Base-by-base conservation (phyloP, 2,797 vertebrate species). In the Acomys russatus region DNA sequence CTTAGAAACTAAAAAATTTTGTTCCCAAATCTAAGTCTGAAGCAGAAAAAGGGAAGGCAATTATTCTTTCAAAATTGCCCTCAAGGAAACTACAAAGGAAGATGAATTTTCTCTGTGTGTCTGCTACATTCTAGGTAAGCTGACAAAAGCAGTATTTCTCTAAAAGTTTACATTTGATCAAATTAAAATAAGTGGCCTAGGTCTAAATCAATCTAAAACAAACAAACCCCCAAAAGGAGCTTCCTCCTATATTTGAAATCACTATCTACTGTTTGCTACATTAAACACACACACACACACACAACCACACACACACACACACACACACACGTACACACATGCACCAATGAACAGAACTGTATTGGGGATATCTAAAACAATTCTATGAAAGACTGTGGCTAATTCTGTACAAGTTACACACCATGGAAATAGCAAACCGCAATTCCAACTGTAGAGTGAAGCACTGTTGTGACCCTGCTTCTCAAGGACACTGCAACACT, bases 21-120 rank as follows among this genome's bases (percentile, higher is more conserved):
- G 23, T 90, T 95, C 93, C 59, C 38, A 96, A 96, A 97, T 64
- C 25, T 23, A 92, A 61, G 88, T 0, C 0, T 90, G 22, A 97
- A 93, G 68, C 51, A 49, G 12, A 68, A 10, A 15, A 82, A 66
- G 30, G 51, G 95, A 88, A 49, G 4, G 76, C 18, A 95, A 80
- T 68, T 64, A 68, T n/a, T 35, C 97, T 96, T 66, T 92, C 92
- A 30, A 89, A 95, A 93, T 11, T 71, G 63, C 15, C 33, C 54
- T 0, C 1, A 17, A 87, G 91, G 18, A 78, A 79, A 25, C 71
- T 61, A 90, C 73, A 94, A 94, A 95, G 74, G 86, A 76, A 25
- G 4, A 94, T 18, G 23, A 4, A 95, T 88, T 20, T 18, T 63
- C 11, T 83, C 0, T 25, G 6, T 35, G 23, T 28, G 2, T 35